phyloP scores from a whole-genome alignment of 2,797 vertebrate species.

The Tympanoctomys barrerae region DNA sequence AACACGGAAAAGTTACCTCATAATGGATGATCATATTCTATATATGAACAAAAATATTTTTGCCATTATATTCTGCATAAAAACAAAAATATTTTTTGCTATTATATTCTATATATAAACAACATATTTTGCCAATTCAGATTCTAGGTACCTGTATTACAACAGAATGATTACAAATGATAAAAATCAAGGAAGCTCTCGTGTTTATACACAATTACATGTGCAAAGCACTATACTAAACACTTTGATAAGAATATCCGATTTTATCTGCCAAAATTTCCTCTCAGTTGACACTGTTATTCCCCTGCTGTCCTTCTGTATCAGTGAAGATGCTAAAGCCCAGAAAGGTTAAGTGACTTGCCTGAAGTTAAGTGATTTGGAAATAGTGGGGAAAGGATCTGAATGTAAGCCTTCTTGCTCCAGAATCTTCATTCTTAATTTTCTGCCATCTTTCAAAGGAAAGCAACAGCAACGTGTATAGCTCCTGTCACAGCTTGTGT shows the following conservation, averaged over 20 bases:
- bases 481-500: not conserved
- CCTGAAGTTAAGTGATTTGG: not conserved
- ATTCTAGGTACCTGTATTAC: not conserved
- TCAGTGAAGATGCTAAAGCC: not conserved
- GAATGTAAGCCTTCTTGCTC: slow-evolving; percentile 15
- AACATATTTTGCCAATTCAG: not conserved
- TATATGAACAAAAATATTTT: slow-evolving; percentile 10
- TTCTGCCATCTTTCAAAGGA: not conserved
- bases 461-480: not conserved
- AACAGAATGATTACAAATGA: slow-evolving; percentile 20
- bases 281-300: not conserved
- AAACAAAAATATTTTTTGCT: too few relatives aligned
- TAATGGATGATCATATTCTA: not conserved
- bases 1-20: not conserved
- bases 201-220: not conserved
- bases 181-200: not conserved
- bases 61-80: not conserved
- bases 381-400: not conserved
- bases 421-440: not conserved
- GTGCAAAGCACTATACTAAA: not conserved
- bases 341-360: not conserved
- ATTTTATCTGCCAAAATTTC: not conserved
- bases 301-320: not conserved
- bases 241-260: not conserved
- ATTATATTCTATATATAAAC: too few relatives aligned